phyloP scores from a whole-genome alignment of 2,888 invertebrate species.

The Bedellia somnulentella region DNA sequence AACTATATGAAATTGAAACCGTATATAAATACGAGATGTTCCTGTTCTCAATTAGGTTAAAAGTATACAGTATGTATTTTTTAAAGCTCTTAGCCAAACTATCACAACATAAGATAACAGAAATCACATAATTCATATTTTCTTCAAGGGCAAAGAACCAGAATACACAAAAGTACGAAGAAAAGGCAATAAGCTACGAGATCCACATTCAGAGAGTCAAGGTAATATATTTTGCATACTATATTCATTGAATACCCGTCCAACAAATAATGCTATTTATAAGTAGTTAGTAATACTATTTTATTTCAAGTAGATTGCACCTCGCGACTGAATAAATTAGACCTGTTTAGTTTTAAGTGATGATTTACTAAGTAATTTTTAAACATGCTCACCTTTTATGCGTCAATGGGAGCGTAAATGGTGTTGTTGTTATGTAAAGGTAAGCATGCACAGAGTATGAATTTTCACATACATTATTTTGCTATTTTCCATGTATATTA shows the following conservation, averaged over 20 bases:
- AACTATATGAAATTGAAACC: too few relatives aligned
- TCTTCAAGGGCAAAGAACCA: slow-evolving; percentile 71
- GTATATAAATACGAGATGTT: too few relatives aligned
- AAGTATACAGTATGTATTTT: too few relatives aligned
- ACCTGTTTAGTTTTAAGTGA: slow-evolving; percentile 48
- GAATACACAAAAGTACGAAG: slow-evolving; percentile 82
- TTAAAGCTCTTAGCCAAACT: too few relatives aligned
- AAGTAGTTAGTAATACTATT: slow-evolving; percentile 46
- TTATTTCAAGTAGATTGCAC: slow-evolving; percentile 53
- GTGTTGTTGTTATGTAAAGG: slow-evolving; percentile 56
- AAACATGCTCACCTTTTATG: slow-evolving; percentile 59
- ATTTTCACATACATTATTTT: slow-evolving; percentile 24
- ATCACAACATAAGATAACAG: too few relatives aligned
- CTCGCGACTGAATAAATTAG: slow-evolving; percentile 31
- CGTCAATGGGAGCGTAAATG: slow-evolving; percentile 59
- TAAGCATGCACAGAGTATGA: slow-evolving; percentile 57
- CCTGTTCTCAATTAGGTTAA: too few relatives aligned
- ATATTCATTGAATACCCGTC: slow-evolving; percentile 5
- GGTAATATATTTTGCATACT: slow-evolving; percentile 43
- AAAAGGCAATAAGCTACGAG: slow-evolving; percentile 77
- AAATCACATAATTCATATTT: too few relatives aligned
- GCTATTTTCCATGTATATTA: slow-evolving; percentile 11
- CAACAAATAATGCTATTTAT: slow-evolving; percentile 28
- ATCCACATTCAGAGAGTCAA: slow-evolving; percentile 84
- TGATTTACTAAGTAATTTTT: too few relatives aligned